These are phyloP conservation scores for Neodiprion virginianus DNA, from an alignment of 1,140 invertebrate species.

Conservation along the genomic window DNA sequence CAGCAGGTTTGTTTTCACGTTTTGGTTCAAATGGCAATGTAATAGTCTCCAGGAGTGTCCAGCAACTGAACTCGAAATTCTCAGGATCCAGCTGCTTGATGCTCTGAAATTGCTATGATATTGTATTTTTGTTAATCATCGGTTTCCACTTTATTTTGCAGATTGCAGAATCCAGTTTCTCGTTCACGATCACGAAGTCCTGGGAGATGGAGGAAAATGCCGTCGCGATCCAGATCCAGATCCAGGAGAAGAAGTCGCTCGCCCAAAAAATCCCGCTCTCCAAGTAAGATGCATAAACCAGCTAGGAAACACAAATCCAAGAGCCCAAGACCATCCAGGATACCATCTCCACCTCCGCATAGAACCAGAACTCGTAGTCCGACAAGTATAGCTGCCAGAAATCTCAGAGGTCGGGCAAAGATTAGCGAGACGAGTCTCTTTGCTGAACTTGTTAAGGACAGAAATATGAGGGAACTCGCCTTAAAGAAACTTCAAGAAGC, in stretches of 20 bases:
- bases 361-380: conserved; percentile 52
- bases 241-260: conserved; percentile 54
- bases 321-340: conserved; percentile 51
- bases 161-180: conserved; percentile 48
- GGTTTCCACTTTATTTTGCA: conserved; percentile 14
- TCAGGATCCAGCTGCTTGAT: no score
- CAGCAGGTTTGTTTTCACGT: conserved; percentile 33
- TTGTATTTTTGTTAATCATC: no score
- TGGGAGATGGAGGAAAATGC: conserved; percentile 49
- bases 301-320: conserved; percentile 56
- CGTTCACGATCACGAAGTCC: conserved; percentile 57
- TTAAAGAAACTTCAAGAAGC: conserved; percentile 70
- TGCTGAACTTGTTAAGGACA: conserved; percentile 85
- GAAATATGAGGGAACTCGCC: conserved; percentile 79
- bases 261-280: conserved; percentile 58
- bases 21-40: background rate
- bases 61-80: no score
- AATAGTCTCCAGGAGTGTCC: no score
- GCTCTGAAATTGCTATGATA: no score
- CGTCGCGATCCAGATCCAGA: conserved; percentile 52
- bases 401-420: conserved; percentile 68
- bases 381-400: conserved; percentile 60
- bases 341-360: conserved; percentile 54
- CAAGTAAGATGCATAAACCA: conserved; percentile 51
- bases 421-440: conserved; percentile 87